phyloP scores from a whole-genome alignment of 1,140 invertebrate species.

The Ditylenchus dipsaci region DNA sequence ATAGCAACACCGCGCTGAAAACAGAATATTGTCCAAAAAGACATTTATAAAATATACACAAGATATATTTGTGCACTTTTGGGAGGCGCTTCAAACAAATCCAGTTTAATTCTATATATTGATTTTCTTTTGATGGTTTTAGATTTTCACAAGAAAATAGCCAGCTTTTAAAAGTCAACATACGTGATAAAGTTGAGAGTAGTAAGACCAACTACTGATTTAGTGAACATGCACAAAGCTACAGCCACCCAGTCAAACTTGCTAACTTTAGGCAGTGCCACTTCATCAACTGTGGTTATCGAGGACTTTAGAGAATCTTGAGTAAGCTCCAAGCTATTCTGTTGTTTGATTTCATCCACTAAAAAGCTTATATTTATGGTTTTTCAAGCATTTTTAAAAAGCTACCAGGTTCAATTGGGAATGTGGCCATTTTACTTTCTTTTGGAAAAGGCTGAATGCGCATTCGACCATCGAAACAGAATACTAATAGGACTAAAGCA shows the following conservation, averaged over 20 bases:
- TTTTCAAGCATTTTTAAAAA: background rate
- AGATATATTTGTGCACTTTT: no score
- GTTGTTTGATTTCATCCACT: background rate
- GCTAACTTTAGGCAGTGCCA: background rate
- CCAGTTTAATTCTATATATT: no score
- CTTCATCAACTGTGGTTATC: background rate
- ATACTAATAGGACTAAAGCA: background rate
- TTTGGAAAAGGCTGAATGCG: background rate
- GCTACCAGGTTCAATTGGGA: background rate
- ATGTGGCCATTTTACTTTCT: background rate
- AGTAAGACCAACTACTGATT: conserved; percentile 27
- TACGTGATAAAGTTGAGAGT: conserved; percentile 41
- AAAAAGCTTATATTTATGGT: background rate
- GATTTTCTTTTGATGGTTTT: no score
- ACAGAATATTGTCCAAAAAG: no score
- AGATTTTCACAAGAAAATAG: no score
- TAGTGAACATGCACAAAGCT: conserved; percentile 32
- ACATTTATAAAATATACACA: no score
- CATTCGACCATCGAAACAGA: conserved; percentile 10
- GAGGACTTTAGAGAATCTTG: background rate
- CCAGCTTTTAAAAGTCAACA: background rate
- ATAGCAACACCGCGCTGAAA: no score
- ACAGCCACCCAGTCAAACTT: conserved; percentile 41
- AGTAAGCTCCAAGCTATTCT: background rate
- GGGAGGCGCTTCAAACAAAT: no score